Evolutionary conservation across 2,797 vertebrate genomes (phyloP), one percentile per base, ranked within the genome.

Genomic region (Nasua narica): DNA sequence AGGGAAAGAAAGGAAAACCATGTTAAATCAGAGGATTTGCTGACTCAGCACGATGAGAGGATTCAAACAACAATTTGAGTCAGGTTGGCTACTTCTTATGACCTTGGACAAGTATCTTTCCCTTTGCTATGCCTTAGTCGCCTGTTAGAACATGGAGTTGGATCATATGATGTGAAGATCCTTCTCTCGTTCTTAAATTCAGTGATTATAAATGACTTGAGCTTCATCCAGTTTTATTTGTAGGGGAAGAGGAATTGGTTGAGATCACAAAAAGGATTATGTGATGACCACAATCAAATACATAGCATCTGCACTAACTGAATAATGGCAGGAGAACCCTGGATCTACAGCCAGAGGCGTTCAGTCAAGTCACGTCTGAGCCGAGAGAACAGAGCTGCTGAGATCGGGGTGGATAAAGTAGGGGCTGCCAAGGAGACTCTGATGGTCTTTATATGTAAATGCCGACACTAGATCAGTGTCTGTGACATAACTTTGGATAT

Each of bases 31-130:
- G 37, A 7, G 35, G n/a, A 35, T 92, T 92, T 96, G 92, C 90
- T 91, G 92, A 97, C 90, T 97, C 95, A 96, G 92, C 67, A 21
- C 46, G 82, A 69, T 70, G 77, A 72, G 69, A 56, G 9, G 43
- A 69, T 3, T 69, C 72, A 70, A 43, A 65, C 16, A 40, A 37
- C 15, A 16, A 35, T 90, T 40, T 32, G 32, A 70, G 50, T 92
- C 50, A 6, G 13, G 16, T 58, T 77, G 1, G 1, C 58, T 43
- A 5, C 67, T 76, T 50, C 18, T 15, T 25, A 40, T 78, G 97
- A 93, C 95, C 93, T 97, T 97, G 94, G 70, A n/a, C 65, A 15
- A 27, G 35, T 62, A 37, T 67, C 91, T 89, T 83, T 87, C 65
- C 69, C 25, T 65, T 7, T 19, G 9, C 40, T 40, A 0, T 43